Conservation (phyloP, 2,888 invertebrate genomes). For the Protodeltote pygarga region DNA sequence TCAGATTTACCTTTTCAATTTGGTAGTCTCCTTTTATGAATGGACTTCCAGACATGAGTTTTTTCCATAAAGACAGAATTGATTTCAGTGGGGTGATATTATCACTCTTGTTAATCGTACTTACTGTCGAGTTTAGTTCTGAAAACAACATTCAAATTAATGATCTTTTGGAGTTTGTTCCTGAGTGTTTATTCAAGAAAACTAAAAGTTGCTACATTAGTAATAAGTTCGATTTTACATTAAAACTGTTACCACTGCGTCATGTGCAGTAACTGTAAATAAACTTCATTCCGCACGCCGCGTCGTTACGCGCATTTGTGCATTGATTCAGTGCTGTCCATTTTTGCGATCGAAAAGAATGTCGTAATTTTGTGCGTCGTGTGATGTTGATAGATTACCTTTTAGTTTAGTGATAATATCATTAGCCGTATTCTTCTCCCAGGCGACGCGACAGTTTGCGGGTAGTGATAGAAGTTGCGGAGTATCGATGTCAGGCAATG, state of each 20-base stretch:
- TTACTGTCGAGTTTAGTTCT: slow-evolving; percentile 71
- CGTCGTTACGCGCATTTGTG: too few species aligned
- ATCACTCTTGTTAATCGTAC: slow-evolving; percentile 83
- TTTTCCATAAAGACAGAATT: slow-evolving; percentile 94
- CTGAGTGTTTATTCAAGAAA: too few species aligned
- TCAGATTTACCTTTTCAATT: slow-evolving; percentile 54
- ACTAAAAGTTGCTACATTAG: too few species aligned
- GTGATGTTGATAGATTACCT: slow-evolving; percentile 39
- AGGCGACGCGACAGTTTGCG: slow-evolving; percentile 94
- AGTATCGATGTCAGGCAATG: slow-evolving; percentile 90
- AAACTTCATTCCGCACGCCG: too few species aligned
- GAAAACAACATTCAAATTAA: slow-evolving; percentile 7
- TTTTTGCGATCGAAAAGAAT: too few species aligned
- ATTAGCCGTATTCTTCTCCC: slow-evolving; percentile 90
- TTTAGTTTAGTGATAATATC: slow-evolving; percentile 83
- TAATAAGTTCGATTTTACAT: too few species aligned
- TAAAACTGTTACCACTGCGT: too few species aligned
- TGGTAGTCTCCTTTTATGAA: slow-evolving; percentile 70
- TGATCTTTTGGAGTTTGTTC: neutral
- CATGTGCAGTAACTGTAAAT: too few species aligned
- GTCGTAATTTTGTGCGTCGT: too few species aligned
- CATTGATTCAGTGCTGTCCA: too few species aligned
- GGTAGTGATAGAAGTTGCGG: slow-evolving; percentile 94
- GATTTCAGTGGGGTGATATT: slow-evolving; percentile 86
- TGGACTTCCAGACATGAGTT: slow-evolving; percentile 88